Percentiles rank a stretch among this genome's conserved stretches.
phyloP scores from a whole-genome alignment of 2,797 vertebrate genomes.

The Cephalopachus bancanus region DNA sequence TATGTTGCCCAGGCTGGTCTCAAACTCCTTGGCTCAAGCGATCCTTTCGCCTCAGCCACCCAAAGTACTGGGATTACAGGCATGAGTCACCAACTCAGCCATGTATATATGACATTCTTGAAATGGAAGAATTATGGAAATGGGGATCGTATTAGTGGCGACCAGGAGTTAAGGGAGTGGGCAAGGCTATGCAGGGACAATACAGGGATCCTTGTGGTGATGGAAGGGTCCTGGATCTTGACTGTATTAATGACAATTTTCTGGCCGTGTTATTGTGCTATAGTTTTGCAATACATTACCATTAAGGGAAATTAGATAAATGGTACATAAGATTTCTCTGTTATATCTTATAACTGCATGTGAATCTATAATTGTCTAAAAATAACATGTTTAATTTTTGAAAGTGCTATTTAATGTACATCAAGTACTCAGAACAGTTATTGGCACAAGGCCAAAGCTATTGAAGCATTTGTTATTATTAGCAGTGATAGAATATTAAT shows the following conservation, averaged over 20 bases:
- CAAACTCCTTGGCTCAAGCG: too few species aligned
- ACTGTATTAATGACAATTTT: not conserved
- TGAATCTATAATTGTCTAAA: slow-evolving; percentile 24
- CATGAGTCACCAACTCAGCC: too few species aligned
- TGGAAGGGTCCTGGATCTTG: not conserved
- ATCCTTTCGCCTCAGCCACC: too few species aligned
- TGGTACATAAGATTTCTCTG: not conserved
- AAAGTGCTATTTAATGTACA: not conserved
- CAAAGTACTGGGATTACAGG: too few species aligned
- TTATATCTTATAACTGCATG: slow-evolving; percentile 3
- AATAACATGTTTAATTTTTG: slow-evolving; percentile 18
- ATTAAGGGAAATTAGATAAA: not conserved
- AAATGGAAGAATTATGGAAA: not conserved
- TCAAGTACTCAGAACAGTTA: not conserved
- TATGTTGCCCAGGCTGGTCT: too few species aligned
- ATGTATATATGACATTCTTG: not conserved
- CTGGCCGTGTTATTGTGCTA: not conserved
- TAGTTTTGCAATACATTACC: not conserved
- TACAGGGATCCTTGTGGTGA: not conserved
- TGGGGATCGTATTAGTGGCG: not conserved
- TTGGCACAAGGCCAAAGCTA: not conserved
- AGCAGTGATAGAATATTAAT: not conserved
- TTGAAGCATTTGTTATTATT: slow-evolving; percentile 21
- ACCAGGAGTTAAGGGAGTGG: not conserved
- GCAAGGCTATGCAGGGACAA: accelerated